phyloP scores from a whole-genome alignment of 2,113 vertebrate genomes.

The Sciurus niger region DNA sequence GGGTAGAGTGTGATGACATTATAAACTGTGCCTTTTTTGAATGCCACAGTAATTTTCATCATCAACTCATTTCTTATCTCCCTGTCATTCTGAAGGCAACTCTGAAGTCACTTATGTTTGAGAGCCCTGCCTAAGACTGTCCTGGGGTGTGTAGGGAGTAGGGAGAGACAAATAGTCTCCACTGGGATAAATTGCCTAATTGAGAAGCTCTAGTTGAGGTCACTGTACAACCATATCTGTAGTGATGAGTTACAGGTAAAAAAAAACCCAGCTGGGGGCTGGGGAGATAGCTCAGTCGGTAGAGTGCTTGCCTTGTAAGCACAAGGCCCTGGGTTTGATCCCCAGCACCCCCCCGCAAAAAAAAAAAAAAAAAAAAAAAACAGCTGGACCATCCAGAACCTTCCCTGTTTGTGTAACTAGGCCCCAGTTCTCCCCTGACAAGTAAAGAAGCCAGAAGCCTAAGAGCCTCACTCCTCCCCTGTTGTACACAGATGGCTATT shows the following conservation, averaged over 20 bases:
- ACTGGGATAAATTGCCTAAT: background rate
- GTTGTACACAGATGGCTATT: no score
- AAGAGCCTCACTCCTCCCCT: background rate
- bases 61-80: background rate
- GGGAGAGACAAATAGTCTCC: background rate
- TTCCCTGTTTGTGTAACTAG: background rate
- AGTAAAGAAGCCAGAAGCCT: background rate
- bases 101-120: background rate
- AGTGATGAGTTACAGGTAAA: background rate
- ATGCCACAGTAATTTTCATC: background rate
- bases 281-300: no score
- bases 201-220: background rate
- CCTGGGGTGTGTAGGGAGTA: background rate
- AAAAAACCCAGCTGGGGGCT: no score
- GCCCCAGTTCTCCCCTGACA: background rate
- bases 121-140: background rate
- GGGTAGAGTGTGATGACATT: background rate
- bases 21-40: constrained; percentile 8
- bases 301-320: no score
- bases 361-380: background rate
- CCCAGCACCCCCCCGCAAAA: no score
- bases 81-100: background rate
- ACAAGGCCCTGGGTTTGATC: no score
- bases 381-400: background rate
- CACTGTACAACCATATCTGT: background rate